Conservation (phyloP, 1,140 invertebrate genomes). For the Ceratosolen solmsi region DNA sequence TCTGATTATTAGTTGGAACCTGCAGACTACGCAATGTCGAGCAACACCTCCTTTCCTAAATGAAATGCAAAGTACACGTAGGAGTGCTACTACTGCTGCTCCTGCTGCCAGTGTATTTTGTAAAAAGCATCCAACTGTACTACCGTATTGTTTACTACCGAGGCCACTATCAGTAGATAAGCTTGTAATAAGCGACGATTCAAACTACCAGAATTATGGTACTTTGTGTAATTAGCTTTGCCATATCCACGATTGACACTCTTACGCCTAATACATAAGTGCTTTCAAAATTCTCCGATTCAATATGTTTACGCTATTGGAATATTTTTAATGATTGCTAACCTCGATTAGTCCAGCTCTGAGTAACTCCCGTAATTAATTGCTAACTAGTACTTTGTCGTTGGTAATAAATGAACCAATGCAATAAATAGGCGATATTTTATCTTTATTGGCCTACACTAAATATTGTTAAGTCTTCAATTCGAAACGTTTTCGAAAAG, state of each 20-base stretch:
- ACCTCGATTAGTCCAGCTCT: no score
- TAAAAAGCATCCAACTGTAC: conserved; percentile 57
- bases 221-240: conserved; percentile 59
- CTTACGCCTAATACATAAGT: background rate
- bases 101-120: conserved; percentile 55
- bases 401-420: no score
- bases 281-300: background rate
- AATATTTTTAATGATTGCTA: no score
- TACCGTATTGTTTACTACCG: conserved; percentile 53
- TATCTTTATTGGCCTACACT: no score
- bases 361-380: no score
- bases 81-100: conserved; percentile 2
- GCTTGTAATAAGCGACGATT: conserved; percentile 58
- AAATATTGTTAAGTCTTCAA: no score
- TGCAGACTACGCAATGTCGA: conserved; percentile 47
- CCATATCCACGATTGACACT: conserved; percentile 39
- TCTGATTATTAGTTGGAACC: conserved; percentile 56
- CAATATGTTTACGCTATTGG: no score
- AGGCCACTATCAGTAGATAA: conserved; percentile 56
- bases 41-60: conserved; percentile 47
- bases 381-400: no score
- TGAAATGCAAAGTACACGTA: conserved; percentile 60
- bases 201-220: conserved; percentile 56
- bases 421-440: no score
- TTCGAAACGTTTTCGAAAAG: no score